phyloP scores from a whole-genome alignment of 2,113 vertebrate genomes.

The Phyllostomus discolor region DNA sequence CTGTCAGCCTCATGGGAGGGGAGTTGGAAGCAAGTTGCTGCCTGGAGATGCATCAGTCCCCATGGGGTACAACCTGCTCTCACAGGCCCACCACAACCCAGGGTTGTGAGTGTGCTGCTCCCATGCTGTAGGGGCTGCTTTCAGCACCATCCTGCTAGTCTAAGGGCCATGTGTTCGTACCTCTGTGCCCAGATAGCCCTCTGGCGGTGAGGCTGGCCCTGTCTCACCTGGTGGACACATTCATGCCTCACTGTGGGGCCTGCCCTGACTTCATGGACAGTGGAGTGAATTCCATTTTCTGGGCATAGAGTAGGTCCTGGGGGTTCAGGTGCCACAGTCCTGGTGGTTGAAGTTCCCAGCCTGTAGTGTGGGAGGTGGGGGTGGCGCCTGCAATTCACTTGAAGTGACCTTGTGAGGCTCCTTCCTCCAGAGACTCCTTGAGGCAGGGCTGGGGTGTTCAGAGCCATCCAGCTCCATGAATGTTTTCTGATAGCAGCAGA shows the following conservation, averaged over 20 bases:
- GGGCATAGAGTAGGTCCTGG: not conserved
- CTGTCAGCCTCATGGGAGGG: not conserved
- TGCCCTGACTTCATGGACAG: not conserved
- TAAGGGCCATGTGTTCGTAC: not conserved
- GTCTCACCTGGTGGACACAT: not conserved
- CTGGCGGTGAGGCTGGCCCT: not conserved
- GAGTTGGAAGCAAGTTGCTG: not conserved
- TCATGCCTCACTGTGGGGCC: not conserved
- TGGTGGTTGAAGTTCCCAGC: not conserved
- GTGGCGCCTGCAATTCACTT: not conserved
- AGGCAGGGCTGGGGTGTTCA: not conserved
- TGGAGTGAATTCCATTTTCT: not conserved
- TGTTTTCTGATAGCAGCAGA: not conserved
- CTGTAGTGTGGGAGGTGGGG: not conserved
- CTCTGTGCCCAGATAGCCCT: not conserved
- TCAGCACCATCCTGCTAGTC: not conserved
- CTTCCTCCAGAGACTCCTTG: not conserved
- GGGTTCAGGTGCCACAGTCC: not conserved
- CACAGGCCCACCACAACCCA: not conserved
- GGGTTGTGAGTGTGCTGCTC: not conserved
- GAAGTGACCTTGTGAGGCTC: not conserved
- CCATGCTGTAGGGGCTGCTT: no score
- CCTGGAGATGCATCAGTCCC: not conserved
- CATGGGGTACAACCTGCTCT: not conserved
- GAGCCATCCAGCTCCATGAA: accelerated